phyloP scores from a whole-genome alignment of 2,797 vertebrate species.

The Antennarius maculatus region DNA sequence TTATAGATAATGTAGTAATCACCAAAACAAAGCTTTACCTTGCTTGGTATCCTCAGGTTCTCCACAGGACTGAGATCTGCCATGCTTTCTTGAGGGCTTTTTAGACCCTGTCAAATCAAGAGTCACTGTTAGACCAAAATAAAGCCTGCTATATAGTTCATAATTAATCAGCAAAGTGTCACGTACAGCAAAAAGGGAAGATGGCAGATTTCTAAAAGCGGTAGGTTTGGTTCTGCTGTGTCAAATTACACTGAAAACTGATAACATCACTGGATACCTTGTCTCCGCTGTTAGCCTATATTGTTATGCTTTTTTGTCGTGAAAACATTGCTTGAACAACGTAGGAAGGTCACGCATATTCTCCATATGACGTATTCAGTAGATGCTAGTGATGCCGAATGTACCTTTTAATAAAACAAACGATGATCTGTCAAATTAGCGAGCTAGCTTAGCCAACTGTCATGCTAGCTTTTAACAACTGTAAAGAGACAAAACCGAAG shows the following conservation, averaged over 20 bases:
- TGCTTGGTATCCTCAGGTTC: conserved; percentile 91
- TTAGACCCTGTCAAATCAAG: conserved; percentile 86
- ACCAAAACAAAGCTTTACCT: conserved; percentile 80
- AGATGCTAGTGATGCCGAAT: not conserved
- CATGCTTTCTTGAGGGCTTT: conserved; percentile 93
- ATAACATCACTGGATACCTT: conserved; percentile 63
- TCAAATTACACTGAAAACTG: conserved; percentile 39
- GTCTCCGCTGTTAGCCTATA: conserved; percentile 10
- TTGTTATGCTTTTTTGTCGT: conserved; percentile 9
- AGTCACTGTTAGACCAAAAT: conserved; percentile 10
- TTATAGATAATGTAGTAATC: not conserved
- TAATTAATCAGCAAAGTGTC: conserved; percentile 5
- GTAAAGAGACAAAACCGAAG: conserved; percentile 15
- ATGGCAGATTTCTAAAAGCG: conserved; percentile 25
- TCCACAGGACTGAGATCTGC: conserved; percentile 93
- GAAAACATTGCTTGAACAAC: not conserved
- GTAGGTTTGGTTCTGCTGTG: conserved; percentile 32
- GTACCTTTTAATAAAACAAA: conserved; percentile 20
- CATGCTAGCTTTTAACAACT: conserved; percentile 55
- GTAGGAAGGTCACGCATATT: too few species aligned
- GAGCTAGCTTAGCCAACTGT: conserved; percentile 60
- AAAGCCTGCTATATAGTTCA: not conserved
- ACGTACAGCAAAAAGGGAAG: conserved; percentile 28
- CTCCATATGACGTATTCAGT: not conserved
- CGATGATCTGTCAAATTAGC: conserved; percentile 69